These are phyloP conservation scores for Machaerirhynchus nigripectus DNA, from an alignment of 2,113 vertebrate species.

Conservation along the genomic window DNA sequence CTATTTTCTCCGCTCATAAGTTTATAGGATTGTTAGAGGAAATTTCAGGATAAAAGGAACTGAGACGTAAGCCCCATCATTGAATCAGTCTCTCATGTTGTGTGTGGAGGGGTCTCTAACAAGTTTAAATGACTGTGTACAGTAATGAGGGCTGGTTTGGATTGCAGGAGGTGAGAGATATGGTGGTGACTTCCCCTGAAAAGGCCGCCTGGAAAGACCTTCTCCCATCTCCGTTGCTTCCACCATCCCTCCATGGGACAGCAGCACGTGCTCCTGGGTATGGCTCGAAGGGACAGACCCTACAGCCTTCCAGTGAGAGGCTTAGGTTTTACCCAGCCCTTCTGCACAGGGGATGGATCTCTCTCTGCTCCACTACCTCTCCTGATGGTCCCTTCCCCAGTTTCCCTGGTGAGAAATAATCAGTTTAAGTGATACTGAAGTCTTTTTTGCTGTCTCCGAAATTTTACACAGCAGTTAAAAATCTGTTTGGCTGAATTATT, in stretches of 20 bases:
- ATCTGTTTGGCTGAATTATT: not conserved
- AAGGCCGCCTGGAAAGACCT: not conserved
- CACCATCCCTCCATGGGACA: not conserved
- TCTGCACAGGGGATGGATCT: not conserved
- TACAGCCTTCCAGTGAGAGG: not conserved
- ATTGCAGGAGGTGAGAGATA: not conserved
- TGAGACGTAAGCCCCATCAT: not conserved
- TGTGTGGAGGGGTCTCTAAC: not conserved
- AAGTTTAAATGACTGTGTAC: rapidly evolving
- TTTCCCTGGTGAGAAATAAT: not conserved
- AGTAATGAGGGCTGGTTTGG: not conserved
- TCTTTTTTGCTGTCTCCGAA: not conserved
- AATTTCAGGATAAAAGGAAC: not conserved
- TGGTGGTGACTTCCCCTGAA: not conserved
- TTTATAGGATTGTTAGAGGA: not conserved
- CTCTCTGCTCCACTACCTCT: not conserved
- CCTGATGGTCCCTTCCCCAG: not conserved
- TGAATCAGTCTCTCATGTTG: not conserved
- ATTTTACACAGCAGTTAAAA: not conserved
- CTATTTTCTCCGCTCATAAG: not conserved
- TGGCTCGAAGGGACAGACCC: not conserved
- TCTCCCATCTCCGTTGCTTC: not conserved
- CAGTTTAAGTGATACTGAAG: not conserved
- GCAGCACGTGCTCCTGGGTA: rapidly evolving
- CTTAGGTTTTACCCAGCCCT: not conserved